Evolutionary conservation across 1,140 invertebrate genomes (phyloP), one percentile per base, ranked within the genome.

Genomic region (Penaeus indicus): DNA sequence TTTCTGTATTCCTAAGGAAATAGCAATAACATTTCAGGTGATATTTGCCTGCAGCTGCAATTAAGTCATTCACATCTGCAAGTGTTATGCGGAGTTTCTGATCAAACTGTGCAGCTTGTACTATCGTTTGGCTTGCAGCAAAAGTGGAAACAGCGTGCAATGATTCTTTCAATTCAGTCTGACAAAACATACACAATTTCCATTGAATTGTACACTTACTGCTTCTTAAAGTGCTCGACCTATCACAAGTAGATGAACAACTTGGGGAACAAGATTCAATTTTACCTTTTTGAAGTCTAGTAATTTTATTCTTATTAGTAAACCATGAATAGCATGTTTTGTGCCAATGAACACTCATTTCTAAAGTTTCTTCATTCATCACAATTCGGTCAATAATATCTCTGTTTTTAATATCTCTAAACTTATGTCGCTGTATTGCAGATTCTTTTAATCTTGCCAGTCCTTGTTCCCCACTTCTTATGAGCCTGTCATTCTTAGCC

Each of bases 141-240:
- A 62, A 5, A 8, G 80, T 82, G 10, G n/a, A 42, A 8, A 80
- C 78, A 13, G 78, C 32, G 25, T 42, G 11, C 54, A 82, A 25
- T 61, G 21, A 16, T 21, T 13, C 42, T 25, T 82, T 82, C 47
- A n/a, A 7, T 5, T 27, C 80, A 60, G 80, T 82, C 63, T 82
- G 80, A 82, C 80, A 82, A 61, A 82, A 82, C 11, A 82, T 60
- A 61, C 61, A 82, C 8, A 47, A 19, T 27, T 54, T 42, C 80
- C 80, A 82, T 47, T 82, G 21, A 11, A 61, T 25, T 60, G 42
- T 8, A n/a, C 16, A 4, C 18, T 62, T 61, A 82, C 18, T 7
- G 16, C 61, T n/a, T 82, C 61, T 47, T 61, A 82, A 82, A 27
- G 47, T 13, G 25, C 11, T 21, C 22, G 47, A 11, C 18, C 11